Base-by-base conservation (phyloP, 2,888 invertebrate species). In the Agrochola litura region DNA sequence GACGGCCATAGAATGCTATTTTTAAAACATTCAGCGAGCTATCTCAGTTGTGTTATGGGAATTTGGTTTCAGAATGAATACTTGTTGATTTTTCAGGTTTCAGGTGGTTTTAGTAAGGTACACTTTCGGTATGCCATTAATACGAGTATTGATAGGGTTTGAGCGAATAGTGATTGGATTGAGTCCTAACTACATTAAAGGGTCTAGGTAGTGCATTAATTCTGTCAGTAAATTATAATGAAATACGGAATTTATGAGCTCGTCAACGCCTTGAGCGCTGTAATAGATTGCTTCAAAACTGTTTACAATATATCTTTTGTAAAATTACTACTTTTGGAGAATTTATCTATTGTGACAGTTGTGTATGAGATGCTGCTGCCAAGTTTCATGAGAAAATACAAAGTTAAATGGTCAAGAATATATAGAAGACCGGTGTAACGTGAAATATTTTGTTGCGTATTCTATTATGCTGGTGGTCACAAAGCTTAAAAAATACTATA, bases 1-100 rank as follows among this genome's bases (percentile, higher is more conserved):
- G 79, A 88, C 76, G 82, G 80, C 70, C 82, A 86, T 88, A 87
- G 84, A 87, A 86, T 81, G 86, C 75, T 79, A 83, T 87, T 90
- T 84, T 85, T 84, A 82, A 79, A 88, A 86, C 84, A 85, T 81
- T 84, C 80, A 87, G 86, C 77, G 75, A 85, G 78, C 73, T 84
- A 80, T 82, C 81, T 81, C 80, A 78, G 78, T 79, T 83, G 81
- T 87, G 86, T 75, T 88, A 86, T 81, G 81, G 75, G 87, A 79
- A 79, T 86, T 88, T 80, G 68, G 73, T 81, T 83, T 69, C 58
- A 68, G 75, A 83, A 86, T 86, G 73, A 86, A 83, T 79, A 83
- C 83, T 88, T 88, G 86, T 85, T 87, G 86, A 85, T 72, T 82
- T 87, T 79, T 68, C 69, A 46, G 74, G 78, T 70, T 75, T 70